Percentiles rank a stretch among this genome's conserved stretches.
phyloP scores from a whole-genome alignment of 2,797 vertebrate genomes.

The Emys orbicularis region DNA sequence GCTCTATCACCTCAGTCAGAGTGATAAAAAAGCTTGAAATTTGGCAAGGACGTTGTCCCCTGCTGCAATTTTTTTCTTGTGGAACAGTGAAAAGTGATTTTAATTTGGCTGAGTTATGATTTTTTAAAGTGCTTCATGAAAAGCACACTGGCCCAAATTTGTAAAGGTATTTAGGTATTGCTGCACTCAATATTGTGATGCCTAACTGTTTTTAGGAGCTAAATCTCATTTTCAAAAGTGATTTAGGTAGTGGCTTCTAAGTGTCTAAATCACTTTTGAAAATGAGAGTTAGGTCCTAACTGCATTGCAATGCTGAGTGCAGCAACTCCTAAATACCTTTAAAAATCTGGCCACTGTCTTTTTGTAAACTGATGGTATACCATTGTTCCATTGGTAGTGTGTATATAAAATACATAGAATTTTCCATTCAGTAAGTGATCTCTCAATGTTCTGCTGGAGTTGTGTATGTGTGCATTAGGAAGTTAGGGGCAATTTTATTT shows the following conservation, averaged over 20 bases:
- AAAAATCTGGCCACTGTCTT: background rate
- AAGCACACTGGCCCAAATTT: background rate
- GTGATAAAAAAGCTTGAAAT: background rate
- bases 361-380: background rate
- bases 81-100: background rate
- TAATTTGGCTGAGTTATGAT: background rate
- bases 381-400: background rate
- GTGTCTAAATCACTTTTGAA: background rate
- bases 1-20: background rate
- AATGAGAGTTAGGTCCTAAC: background rate
- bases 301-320: background rate
- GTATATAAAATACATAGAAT: background rate
- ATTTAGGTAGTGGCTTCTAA: background rate
- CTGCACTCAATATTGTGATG: background rate
- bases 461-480: background rate
- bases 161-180: background rate
- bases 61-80: background rate
- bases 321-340: background rate
- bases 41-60: background rate
- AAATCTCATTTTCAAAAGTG: background rate
- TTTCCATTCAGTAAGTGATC: background rate
- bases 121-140: background rate
- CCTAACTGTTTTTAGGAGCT: background rate
- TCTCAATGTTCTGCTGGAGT: background rate
- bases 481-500: background rate